These are phyloP conservation scores for Drosophila burlai DNA, from an alignment of 1,140 invertebrate genomes.

Conservation along the genomic window DNA sequence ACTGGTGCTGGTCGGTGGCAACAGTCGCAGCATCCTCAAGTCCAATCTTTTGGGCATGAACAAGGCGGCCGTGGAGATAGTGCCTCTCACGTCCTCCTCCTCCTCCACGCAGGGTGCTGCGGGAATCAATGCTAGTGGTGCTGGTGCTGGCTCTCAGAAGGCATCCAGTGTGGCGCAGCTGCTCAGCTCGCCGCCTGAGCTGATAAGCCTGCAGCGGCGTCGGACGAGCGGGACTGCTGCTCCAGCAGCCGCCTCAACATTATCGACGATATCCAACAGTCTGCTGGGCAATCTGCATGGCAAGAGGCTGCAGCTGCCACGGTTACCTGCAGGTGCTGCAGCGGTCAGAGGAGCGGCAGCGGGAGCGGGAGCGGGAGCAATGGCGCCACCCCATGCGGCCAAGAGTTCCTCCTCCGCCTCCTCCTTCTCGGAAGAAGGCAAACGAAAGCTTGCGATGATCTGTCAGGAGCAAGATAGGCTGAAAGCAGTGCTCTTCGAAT, in stretches of 20 bases:
- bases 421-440: conserved; percentile 39
- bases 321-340: neutral
- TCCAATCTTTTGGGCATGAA: conserved; percentile 72
- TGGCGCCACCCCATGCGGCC: conserved; percentile 65
- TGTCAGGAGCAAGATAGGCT: neutral
- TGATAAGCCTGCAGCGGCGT: conserved; percentile 72
- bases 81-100: conserved; percentile 48
- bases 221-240: conserved; percentile 28
- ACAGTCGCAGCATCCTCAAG: conserved; percentile 79
- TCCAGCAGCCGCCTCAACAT: neutral
- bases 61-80: conserved; percentile 75
- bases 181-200: conserved; percentile 75
- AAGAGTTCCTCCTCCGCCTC: conserved; percentile 85
- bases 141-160: conserved; percentile 17
- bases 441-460: neutral
- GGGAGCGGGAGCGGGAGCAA: neutral
- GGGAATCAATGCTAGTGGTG: neutral
- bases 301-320: conserved; percentile 54
- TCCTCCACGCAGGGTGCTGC: conserved; percentile 1
- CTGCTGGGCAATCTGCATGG: conserved; percentile 32
- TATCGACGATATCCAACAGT: neutral
- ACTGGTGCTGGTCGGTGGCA: conserved; percentile 45
- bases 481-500: accelerated
- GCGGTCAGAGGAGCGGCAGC: conserved; percentile 19
- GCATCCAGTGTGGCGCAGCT: conserved; percentile 46